phyloP scores from a whole-genome alignment of 1,140 invertebrate genomes.

The Drosophila takahashii region DNA sequence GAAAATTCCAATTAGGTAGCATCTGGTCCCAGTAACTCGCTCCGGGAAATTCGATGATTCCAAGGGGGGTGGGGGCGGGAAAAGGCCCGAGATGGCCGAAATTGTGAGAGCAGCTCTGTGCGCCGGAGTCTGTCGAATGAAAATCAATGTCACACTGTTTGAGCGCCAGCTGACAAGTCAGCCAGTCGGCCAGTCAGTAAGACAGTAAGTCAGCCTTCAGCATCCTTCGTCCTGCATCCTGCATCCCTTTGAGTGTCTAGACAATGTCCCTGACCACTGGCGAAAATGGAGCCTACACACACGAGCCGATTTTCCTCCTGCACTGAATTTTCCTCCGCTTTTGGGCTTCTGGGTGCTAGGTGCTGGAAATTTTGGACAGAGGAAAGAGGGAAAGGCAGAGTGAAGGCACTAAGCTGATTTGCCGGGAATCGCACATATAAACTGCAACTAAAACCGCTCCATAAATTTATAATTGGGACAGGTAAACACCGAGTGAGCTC shows the following conservation, averaged over 20 bases:
- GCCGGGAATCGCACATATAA: neutral
- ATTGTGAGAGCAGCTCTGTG: constrained; percentile 27
- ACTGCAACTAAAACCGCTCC: constrained; percentile 26
- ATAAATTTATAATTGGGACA: constrained; percentile 26
- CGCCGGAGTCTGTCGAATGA: constrained; percentile 34
- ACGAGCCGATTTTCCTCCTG: neutral
- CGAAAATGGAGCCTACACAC: neutral
- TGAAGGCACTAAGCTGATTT: neutral
- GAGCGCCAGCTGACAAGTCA: constrained; percentile 48
- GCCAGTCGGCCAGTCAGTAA: neutral
- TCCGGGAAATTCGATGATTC: constrained; percentile 44
- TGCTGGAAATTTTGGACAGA: neutral
- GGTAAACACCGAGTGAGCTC: constrained; percentile 11
- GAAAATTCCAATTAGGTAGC: constrained; percentile 78
- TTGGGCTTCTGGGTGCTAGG: too few relatives aligned
- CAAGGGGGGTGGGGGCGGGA: neutral
- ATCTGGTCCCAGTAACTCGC: constrained; percentile 63
- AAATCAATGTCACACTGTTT: constrained; percentile 71
- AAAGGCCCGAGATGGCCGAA: constrained; percentile 23
- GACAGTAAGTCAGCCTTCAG: neutral
- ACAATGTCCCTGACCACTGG: constrained; percentile 10
- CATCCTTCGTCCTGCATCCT: neutral
- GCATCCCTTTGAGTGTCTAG: constrained; percentile 15
- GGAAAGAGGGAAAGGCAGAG: neutral
- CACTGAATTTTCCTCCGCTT: neutral